These are phyloP conservation scores for Cebus imitator DNA, from an alignment of 2,113 vertebrate species.

Conservation along the genomic window DNA sequence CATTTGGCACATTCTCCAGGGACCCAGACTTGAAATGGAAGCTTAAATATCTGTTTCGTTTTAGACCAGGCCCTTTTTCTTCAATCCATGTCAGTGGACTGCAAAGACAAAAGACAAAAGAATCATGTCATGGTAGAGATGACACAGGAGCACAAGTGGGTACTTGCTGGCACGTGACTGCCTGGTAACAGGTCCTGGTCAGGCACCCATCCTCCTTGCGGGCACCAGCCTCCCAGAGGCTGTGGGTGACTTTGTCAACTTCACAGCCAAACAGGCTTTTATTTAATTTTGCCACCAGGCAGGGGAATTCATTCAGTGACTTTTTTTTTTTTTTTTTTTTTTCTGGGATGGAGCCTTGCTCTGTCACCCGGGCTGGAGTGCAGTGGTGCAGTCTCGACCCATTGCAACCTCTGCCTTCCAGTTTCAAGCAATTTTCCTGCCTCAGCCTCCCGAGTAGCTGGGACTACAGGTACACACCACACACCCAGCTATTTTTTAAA, in stretches of 20 bases:
- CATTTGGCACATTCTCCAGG: conserved; percentile 88
- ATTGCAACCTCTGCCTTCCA: not conserved
- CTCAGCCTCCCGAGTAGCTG: not conserved
- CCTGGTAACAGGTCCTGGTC: not conserved
- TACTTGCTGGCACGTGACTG: not conserved
- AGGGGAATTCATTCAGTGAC: not conserved
- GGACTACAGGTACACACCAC: not conserved
- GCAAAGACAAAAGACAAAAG: conserved; percentile 56
- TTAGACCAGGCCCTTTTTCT: conserved; percentile 90
- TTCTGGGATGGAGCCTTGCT: not conserved
- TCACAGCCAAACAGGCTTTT: not conserved
- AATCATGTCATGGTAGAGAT: not conserved
- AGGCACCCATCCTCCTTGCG: not conserved
- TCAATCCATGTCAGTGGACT: conserved; percentile 95
- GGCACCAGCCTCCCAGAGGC: not conserved
- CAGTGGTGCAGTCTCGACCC: not conserved
- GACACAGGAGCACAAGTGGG: not conserved
- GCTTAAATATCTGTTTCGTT: conserved; percentile 89
- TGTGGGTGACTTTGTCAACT: not conserved
- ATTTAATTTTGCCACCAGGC: not conserved
- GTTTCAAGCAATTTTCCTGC: not conserved
- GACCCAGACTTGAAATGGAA: conserved; percentile 90
- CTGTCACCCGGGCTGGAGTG: not conserved
- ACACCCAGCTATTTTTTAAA: not conserved
- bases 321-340: not conserved